phyloP scores from a whole-genome alignment of 2,888 invertebrate genomes.

The Colletes collaris region DNA sequence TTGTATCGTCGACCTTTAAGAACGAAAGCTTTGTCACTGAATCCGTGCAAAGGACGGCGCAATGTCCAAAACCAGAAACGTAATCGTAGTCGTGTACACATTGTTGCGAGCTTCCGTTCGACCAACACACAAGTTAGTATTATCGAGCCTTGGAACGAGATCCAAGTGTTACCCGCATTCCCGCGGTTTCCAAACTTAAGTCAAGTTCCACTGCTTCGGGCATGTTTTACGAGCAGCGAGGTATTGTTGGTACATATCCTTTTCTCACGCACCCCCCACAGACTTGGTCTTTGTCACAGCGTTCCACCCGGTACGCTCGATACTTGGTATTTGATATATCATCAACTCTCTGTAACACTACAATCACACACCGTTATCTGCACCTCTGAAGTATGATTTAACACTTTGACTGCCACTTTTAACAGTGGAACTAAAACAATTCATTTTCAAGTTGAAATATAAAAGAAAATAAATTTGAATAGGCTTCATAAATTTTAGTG shows the following conservation, averaged over 20 bases:
- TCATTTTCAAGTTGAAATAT: no score
- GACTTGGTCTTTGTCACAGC: not conserved
- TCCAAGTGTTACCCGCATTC: slow-evolving; percentile 13
- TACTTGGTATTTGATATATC: no score
- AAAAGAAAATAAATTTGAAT: no score
- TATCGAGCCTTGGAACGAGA: not conserved
- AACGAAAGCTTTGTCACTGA: no score
- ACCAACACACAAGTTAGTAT: slow-evolving; percentile 10
- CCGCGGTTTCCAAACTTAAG: slow-evolving; percentile 2
- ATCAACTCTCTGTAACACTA: no score
- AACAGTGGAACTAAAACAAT: no score
- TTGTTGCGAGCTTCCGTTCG: not conserved
- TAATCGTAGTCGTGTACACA: slow-evolving; percentile 3
- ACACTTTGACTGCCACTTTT: no score
- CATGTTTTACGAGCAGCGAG: not conserved
- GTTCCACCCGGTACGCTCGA: not conserved
- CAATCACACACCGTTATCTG: no score
- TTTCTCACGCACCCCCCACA: not conserved
- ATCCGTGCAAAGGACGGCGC: no score
- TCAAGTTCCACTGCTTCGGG: slow-evolving; percentile 13
- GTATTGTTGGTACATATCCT: slow-evolving; percentile 6
- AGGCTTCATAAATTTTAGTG: no score
- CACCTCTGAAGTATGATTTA: no score
- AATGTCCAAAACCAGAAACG: not conserved
- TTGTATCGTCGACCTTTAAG: no score